These are phyloP conservation scores for Chymomyza amoena DNA, from an alignment of 2,888 invertebrate genomes.

Conservation along the genomic window DNA sequence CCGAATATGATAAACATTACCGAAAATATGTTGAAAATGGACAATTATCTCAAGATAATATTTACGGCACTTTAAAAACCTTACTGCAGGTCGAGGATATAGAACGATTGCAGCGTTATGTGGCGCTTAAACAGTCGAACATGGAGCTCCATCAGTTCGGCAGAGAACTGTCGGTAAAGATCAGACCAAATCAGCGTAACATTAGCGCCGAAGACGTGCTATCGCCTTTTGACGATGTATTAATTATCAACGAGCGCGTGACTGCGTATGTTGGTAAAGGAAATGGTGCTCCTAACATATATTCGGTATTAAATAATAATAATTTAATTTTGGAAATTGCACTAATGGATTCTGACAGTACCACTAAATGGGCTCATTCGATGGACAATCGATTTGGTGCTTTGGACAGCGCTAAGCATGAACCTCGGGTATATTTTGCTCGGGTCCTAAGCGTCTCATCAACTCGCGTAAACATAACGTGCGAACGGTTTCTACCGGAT, in stretches of 20 bases:
- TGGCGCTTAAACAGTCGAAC: slow-evolving; percentile 52
- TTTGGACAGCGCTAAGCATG: slow-evolving; percentile 35
- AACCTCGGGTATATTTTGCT: slow-evolving; percentile 57
- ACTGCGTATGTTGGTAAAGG: not conserved
- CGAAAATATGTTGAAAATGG: slow-evolving; percentile 49
- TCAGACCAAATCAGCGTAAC: slow-evolving; percentile 26
- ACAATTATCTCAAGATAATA: slow-evolving; percentile 49
- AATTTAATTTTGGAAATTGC: slow-evolving; percentile 46
- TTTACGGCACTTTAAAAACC: slow-evolving; percentile 45
- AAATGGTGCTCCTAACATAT: slow-evolving; percentile 15
- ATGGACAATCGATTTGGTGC: slow-evolving; percentile 42
- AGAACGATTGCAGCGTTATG: slow-evolving; percentile 56
- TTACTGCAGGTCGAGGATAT: slow-evolving; percentile 74
- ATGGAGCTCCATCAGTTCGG: slow-evolving; percentile 58
- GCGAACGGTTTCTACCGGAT: slow-evolving; percentile 49
- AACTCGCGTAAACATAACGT: slow-evolving; percentile 61
- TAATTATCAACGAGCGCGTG: slow-evolving; percentile 50
- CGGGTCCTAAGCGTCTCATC: slow-evolving; percentile 51
- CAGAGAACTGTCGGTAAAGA: slow-evolving; percentile 50
- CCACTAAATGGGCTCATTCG: slow-evolving; percentile 41
- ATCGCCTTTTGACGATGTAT: slow-evolving; percentile 59
- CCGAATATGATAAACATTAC: slow-evolving; percentile 47
- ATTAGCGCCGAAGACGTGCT: slow-evolving; percentile 45
- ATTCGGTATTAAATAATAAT: slow-evolving; percentile 38
- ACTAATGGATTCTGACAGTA: slow-evolving; percentile 47